Evolutionary conservation across 2,113 vertebrate genomes (phyloP), one percentile per base, ranked within the genome.

Genomic region (Fukomys damarensis): DNA sequence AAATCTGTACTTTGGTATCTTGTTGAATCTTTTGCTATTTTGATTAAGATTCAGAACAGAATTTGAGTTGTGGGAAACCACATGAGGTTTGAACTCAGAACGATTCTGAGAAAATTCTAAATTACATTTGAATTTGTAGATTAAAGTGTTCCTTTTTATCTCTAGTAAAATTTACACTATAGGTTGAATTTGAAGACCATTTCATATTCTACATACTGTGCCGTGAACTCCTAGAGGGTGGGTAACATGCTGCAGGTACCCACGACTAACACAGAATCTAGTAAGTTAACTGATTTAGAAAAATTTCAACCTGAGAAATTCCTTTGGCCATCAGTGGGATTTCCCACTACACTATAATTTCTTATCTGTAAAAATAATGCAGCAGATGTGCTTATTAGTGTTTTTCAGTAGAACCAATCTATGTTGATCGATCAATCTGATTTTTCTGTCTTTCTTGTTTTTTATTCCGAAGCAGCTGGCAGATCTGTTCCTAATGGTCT

Each of bases 101-200:
- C 63, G 35, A 72, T 46, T 52, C 58, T 32, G 90, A 90, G 65
- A 87, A 94, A 93, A 96, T 91, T 85, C 63, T 76, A 43, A 80
- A 56, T 52, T 95, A 38, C 2, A 66, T 70, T 89, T 41, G 41
- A 81, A 80, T 38, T 85, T n/a, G 24, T 0, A 61, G 38, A 85
- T 56, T 77, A 30, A 0, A 65, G 17, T 49, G 11, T 70, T 85
- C 61, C 58, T 68, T 96, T 82, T 49, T 79, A 49, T 76, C 16
- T 76, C 54, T 43, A 91, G 89, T 43, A 72, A 88, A 80, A 81
- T 74, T 86, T 79, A 82, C 41, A 66, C 30, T 72, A 65, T 41
- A 2, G 24, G 16, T 79, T 94, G 7, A 86, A 87, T 49, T 86
- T 95, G 88, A 58, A 96, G 91, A 93, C 14, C 49, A 84, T 79